Base-by-base conservation (phyloP, 1,140 invertebrate species). In the Lordiphosa stackelbergi region DNA sequence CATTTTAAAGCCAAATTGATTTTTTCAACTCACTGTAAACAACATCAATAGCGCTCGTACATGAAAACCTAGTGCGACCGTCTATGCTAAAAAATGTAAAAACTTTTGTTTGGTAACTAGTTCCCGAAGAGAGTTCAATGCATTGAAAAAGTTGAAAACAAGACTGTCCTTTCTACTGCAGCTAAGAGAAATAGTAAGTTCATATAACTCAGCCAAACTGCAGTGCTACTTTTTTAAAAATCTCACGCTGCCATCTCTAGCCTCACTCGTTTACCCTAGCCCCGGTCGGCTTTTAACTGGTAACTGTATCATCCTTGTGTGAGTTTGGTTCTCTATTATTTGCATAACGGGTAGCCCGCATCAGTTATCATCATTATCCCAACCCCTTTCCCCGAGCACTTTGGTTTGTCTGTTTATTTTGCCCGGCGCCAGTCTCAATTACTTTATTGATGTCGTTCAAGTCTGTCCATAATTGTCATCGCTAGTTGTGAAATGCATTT, bases 401-500 rank as follows among this genome's bases (percentile, higher is more conserved):
- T 49, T 16, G 38, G 41, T 48, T 36, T 52, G 62, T 66, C 69
- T 68, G 64, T 52, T 68, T 68, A 74, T 69, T 63, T 68, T 61
- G 60, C 53, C 62, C 60, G 75, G 73, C 75, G 75, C 75, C 75
- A 83, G 75, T 75, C 77, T 81, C 75, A 81, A 81, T 81, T 83
- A 81, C 77, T 81, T 77, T 83, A 81, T 79, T 79, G 75, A 75
- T 66, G 60, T 61, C 48, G 41, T 53, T 51, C 54, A 37, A 22
- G 16, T 37, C 16, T 22, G 34, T 49, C 31, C 38, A 28, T n/a
- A n/a, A n/a, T 66, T 68, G 58, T 58, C 64, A 68, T 51, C 52
- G 54, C 19, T 41, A 47, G 16, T 42, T 42, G 40, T 10, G 12
- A 53, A 66, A 43, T 55, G 65, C 53, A 64, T 69, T 70, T 78